phyloP scores from a whole-genome alignment of 2,113 vertebrate genomes.

The Neomonachus schauinslandi region DNA sequence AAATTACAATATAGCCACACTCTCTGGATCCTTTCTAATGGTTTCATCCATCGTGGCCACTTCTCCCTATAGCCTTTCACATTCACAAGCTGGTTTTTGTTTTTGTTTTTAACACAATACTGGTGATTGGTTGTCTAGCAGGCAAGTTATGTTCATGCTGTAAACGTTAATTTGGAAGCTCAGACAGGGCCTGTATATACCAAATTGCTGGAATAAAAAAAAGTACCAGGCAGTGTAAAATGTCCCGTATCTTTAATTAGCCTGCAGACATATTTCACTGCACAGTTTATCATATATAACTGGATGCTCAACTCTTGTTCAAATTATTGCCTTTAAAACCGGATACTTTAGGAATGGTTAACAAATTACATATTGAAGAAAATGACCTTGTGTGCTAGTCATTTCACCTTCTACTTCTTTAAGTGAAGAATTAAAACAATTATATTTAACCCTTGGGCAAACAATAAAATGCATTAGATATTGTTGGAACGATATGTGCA shows the following conservation, averaged over 20 bases:
- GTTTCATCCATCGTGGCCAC: not conserved
- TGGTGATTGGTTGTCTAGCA: not conserved
- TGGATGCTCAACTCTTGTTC: conserved; percentile 3
- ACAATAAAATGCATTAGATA: not conserved
- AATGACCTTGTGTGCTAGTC: not conserved
- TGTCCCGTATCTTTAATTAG: not conserved
- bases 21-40: not conserved
- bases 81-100: not conserved
- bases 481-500: not conserved
- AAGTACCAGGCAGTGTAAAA: conserved; percentile 34
- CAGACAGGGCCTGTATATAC: not conserved
- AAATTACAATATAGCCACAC: conserved; percentile 1
- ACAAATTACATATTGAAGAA: not conserved
- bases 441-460: not conserved
- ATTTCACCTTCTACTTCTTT: conserved; percentile 35
- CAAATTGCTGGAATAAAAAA: not conserved
- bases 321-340: conserved; percentile 14
- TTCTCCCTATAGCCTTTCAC: not conserved
- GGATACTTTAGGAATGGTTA: not conserved
- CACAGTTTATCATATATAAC: not conserved
- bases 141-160: not conserved
- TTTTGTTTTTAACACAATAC: not conserved
- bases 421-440: conserved; percentile 42
- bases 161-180: conserved; percentile 60
- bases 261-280: not conserved